phyloP scores from a whole-genome alignment of 2,888 invertebrate species.

The Yponomeuta sedellus region DNA sequence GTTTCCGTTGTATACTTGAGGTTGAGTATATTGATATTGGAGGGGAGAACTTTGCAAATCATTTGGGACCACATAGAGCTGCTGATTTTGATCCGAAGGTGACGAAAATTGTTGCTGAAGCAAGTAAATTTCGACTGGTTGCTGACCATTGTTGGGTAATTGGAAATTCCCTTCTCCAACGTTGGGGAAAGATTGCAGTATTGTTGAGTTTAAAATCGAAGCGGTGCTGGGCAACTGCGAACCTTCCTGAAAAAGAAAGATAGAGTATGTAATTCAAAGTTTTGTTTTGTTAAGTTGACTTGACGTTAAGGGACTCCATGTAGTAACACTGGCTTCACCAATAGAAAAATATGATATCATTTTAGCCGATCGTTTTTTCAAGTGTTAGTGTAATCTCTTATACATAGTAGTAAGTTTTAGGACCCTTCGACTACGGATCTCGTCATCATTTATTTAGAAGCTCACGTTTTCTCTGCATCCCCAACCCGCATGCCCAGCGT shows the following conservation, averaged over 20 bases:
- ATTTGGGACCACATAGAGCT: not conserved
- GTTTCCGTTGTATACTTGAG: conserved; percentile 30
- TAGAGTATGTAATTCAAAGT: no score
- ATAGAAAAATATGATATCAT: no score
- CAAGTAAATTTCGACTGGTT: conserved; percentile 47
- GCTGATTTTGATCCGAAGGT: conserved; percentile 1
- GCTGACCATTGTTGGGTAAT: conserved; percentile 1
- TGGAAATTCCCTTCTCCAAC: not conserved
- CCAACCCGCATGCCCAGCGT: no score
- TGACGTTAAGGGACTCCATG: no score
- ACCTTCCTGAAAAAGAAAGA: not conserved
- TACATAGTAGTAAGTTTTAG: no score
- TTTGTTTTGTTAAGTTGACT: not conserved
- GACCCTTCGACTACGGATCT: no score
- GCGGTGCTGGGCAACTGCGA: not conserved
- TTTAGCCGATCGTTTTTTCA: no score
- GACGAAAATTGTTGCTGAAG: conserved; percentile 47
- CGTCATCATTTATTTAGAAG: no score
- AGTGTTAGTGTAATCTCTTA: no score
- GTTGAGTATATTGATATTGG: conserved; percentile 26
- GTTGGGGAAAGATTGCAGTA: not conserved
- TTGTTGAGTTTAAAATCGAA: not conserved
- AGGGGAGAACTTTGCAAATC: conserved; percentile 13
- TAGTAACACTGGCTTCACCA: no score
- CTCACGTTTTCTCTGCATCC: no score